These are phyloP conservation scores for Oostethus manadensis DNA, from an alignment of 2,113 vertebrate species.

Conservation along the genomic window DNA sequence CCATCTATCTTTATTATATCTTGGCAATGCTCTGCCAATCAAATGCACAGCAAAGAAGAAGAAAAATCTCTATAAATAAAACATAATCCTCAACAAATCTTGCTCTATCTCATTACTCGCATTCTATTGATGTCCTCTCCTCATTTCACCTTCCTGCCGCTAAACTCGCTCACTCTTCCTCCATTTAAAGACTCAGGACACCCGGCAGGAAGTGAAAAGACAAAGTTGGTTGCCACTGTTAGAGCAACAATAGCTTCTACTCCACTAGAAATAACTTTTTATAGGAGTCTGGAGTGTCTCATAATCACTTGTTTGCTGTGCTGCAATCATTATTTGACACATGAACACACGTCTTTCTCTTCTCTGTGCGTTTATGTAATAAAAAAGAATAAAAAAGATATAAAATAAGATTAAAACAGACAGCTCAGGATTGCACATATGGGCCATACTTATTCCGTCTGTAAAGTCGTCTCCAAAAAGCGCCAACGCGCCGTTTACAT, in stretches of 20 bases:
- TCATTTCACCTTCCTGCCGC: constrained; percentile 16
- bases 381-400: no score
- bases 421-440: no score
- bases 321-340: no score
- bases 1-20: constrained; percentile 59
- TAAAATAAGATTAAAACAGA: no score
- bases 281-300: background rate
- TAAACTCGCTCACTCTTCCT: constrained; percentile 27
- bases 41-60: constrained; percentile 41
- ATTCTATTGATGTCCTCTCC: constrained; percentile 37
- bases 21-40: constrained; percentile 62
- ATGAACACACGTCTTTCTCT: no score
- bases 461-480: no score
- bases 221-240: background rate
- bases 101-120: constrained; percentile 54
- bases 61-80: constrained; percentile 66
- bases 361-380: no score
- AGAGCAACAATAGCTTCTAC: background rate
- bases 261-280: background rate
- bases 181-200: constrained; percentile 30
- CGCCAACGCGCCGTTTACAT: no score
- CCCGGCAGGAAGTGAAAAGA: background rate
- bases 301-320: no score
- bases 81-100: constrained; percentile 69
- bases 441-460: no score